Evolutionary conservation across 2,797 vertebrate genomes (phyloP).

Genomic region (Yasuhikotakia modesta): DNA sequence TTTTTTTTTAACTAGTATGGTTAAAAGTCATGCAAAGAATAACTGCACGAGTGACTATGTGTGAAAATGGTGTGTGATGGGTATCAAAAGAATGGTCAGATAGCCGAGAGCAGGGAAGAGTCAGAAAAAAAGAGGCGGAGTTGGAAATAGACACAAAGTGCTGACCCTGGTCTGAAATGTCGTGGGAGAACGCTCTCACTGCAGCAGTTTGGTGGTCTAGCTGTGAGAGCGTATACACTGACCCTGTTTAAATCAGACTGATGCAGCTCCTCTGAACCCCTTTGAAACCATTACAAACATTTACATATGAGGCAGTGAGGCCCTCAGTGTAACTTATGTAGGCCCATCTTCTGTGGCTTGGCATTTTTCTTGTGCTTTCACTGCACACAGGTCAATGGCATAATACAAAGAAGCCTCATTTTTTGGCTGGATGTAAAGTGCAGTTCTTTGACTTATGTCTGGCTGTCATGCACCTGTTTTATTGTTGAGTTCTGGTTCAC

Average conservation of each 20-base stretch:
- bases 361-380: background rate
- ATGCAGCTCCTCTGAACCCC: constrained; percentile 11
- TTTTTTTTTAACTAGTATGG: constrained; percentile 70
- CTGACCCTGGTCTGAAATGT: constrained; percentile 60
- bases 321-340: constrained; percentile 36
- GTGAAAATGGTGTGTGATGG: constrained; percentile 54
- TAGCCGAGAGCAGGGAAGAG: background rate
- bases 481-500: background rate
- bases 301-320: constrained; percentile 34
- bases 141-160: background rate
- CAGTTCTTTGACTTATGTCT: background rate
- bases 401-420: background rate
- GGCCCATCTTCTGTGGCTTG: constrained; percentile 6
- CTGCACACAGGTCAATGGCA: background rate
- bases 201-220: constrained; percentile 54
- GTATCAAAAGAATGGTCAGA: constrained; percentile 28
- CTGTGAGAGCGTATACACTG: constrained; percentile 57
- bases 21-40: constrained; percentile 64
- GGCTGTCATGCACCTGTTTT: background rate
- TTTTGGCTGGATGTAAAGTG: background rate
- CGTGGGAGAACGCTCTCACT: constrained; percentile 55
- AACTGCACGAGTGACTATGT: constrained; percentile 67
- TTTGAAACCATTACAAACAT: constrained; percentile 54
- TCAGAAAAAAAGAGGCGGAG: constrained; percentile 17
- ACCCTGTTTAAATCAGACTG: constrained; percentile 49